phyloP scores from a whole-genome alignment of 2,888 invertebrate genomes.

The Boloria selene region DNA sequence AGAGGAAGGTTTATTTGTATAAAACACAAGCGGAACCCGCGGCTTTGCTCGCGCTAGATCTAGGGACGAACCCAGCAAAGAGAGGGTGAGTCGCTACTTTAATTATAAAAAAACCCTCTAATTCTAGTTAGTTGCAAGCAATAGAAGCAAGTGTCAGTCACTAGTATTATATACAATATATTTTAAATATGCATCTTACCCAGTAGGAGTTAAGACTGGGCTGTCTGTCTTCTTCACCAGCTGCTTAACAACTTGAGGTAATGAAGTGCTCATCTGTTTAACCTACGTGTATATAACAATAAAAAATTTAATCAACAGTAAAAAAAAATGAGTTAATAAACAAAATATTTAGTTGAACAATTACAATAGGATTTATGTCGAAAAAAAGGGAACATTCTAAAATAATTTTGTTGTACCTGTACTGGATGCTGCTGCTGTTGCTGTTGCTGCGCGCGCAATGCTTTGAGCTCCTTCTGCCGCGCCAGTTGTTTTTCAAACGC shows the following conservation, averaged over 20 bases:
- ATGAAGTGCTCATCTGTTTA: conserved; percentile 67
- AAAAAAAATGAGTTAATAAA: conserved; percentile 4
- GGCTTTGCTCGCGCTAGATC: too few relatives aligned
- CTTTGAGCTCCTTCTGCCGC: conserved; percentile 88
- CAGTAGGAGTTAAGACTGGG: conserved; percentile 68
- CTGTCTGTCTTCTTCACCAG: conserved; percentile 65
- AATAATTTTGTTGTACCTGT: conserved; percentile 50
- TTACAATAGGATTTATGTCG: too few relatives aligned
- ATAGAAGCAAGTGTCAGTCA: not conserved
- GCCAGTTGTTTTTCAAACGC: conserved; percentile 91
- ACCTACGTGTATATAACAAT: too few relatives aligned
- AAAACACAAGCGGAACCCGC: too few relatives aligned
- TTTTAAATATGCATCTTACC: conserved; percentile 54
- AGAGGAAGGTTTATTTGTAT: too few relatives aligned
- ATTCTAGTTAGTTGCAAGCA: too few relatives aligned
- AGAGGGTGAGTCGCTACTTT: too few relatives aligned
- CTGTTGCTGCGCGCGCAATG: conserved; percentile 70
- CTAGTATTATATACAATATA: not conserved
- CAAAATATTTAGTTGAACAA: not conserved
- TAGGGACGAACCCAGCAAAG: too few relatives aligned
- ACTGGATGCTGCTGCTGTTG: conserved; percentile 68
- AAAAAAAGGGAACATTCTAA: too few relatives aligned
- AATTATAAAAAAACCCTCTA: too few relatives aligned
- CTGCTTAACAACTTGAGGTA: conserved; percentile 69
- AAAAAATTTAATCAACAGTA: not conserved